phyloP scores from a whole-genome alignment of 2,888 invertebrate genomes.

The Eustalomyia histrio region DNA sequence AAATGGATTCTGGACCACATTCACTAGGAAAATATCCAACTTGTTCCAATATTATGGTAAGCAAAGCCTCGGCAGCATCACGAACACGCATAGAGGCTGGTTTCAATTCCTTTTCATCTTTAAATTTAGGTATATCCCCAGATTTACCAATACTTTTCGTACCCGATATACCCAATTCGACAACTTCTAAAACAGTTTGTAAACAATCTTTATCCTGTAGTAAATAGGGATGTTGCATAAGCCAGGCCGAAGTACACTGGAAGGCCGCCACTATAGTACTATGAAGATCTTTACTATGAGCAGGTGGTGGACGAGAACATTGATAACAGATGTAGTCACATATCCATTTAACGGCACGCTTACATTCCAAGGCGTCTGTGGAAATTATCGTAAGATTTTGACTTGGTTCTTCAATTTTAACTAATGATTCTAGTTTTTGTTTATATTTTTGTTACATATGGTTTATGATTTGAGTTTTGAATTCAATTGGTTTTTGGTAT shows the following conservation, averaged over 20 bases:
- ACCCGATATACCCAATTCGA: conserved; percentile 98
- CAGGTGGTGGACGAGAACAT: conserved; percentile 95
- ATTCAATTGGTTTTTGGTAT: conserved; percentile 58
- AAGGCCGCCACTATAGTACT: conserved; percentile 96
- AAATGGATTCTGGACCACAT: conserved; percentile 90
- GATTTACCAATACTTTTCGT: conserved; percentile 93
- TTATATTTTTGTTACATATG: conserved; percentile 61
- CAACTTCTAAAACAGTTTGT: conserved; percentile 95
- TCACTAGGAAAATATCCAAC: conserved; percentile 92
- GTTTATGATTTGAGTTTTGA: conserved; percentile 61
- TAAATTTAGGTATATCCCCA: conserved; percentile 93
- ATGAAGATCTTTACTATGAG: conserved; percentile 95
- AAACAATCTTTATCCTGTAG: conserved; percentile 95
- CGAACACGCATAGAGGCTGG: conserved; percentile 98
- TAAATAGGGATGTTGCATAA: conserved; percentile 93
- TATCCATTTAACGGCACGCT: conserved; percentile 96
- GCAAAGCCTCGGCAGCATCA: conserved; percentile 96
- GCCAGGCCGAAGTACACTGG: conserved; percentile 94
- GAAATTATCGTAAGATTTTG: conserved; percentile 80
- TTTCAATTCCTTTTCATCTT: conserved; percentile 96
- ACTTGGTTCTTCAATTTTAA: conserved; percentile 78
- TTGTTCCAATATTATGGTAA: conserved; percentile 94
- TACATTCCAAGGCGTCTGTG: conserved; percentile 92
- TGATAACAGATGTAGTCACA: conserved; percentile 98
- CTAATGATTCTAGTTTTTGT: conserved; percentile 76